Evolutionary conservation across 1,140 invertebrate species (phyloP).

Genomic region (Procambarus clarkii): DNA sequence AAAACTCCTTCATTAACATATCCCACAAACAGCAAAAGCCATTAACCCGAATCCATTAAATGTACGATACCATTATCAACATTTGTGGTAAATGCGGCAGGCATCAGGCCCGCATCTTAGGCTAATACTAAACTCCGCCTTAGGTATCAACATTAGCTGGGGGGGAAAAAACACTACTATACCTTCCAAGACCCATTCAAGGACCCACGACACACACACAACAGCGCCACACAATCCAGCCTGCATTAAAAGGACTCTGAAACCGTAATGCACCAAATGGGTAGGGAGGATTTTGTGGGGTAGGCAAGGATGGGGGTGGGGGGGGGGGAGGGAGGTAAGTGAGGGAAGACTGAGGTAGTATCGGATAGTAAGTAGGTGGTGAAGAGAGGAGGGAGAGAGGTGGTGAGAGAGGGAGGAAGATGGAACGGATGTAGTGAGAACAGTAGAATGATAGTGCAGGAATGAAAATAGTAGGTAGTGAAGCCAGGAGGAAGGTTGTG

Average conservation of each 20-base stretch:
- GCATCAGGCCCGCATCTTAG: too few relatives aligned
- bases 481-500: too few relatives aligned
- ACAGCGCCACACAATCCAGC: not conserved
- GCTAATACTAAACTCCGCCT: not conserved
- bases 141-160: slow-evolving; percentile 5
- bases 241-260: not conserved
- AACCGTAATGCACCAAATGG: not conserved
- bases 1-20: not conserved
- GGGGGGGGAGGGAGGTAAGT: too few relatives aligned
- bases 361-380: too few relatives aligned
- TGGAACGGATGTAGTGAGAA: too few relatives aligned
- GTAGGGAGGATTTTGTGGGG: too few relatives aligned
- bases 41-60: not conserved
- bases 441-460: too few relatives aligned
- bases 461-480: too few relatives aligned
- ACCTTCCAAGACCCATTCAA: not conserved
- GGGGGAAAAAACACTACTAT: not conserved
- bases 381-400: too few relatives aligned
- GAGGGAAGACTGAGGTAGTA: too few relatives aligned
- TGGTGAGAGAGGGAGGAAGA: too few relatives aligned
- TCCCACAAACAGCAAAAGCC: not conserved
- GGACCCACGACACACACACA: not conserved
- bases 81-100: not conserved
- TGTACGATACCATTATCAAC: not conserved
- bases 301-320: too few relatives aligned